These are phyloP conservation scores for Eubasilissa regina DNA, from an alignment of 1,140 invertebrate species.

Conservation along the genomic window DNA sequence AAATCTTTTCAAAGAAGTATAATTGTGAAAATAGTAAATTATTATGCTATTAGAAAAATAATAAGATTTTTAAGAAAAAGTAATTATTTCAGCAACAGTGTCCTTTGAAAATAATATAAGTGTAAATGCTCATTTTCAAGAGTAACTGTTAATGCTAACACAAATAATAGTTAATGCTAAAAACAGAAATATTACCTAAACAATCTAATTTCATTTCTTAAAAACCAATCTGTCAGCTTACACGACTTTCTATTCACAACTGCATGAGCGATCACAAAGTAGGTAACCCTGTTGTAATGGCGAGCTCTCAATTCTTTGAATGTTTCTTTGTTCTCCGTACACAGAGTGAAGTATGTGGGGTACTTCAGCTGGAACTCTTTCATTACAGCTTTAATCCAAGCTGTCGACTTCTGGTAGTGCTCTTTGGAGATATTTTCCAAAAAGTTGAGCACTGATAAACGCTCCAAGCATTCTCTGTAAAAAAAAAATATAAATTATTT, in stretches of 20 bases:
- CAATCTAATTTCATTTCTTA: constrained; percentile 37
- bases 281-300: constrained; percentile 39
- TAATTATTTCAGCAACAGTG: no score
- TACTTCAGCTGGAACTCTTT: constrained; percentile 14
- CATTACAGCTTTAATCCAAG: constrained; percentile 16
- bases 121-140: no score
- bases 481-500: constrained; percentile 30
- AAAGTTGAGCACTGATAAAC: constrained; percentile 26
- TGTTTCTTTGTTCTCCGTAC: constrained; percentile 15
- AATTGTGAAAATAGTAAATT: no score
- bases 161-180: neutral
- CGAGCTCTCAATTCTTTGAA: constrained; percentile 32
- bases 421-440: constrained; percentile 33
- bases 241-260: constrained; percentile 38
- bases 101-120: no score
- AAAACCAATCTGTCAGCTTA: constrained; percentile 20
- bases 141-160: no score
- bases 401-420: neutral
- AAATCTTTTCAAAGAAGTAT: no score
- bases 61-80: no score
- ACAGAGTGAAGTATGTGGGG: constrained; percentile 30
- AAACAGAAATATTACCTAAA: constrained; percentile 46
- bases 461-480: constrained; percentile 46
- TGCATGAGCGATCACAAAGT: constrained; percentile 38
- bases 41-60: no score